Percentiles rank a stretch among this genome's conserved stretches.
Evolutionary conservation across 2,888 invertebrate genomes (phyloP).

Genomic region (Machimus rusticus): DNA sequence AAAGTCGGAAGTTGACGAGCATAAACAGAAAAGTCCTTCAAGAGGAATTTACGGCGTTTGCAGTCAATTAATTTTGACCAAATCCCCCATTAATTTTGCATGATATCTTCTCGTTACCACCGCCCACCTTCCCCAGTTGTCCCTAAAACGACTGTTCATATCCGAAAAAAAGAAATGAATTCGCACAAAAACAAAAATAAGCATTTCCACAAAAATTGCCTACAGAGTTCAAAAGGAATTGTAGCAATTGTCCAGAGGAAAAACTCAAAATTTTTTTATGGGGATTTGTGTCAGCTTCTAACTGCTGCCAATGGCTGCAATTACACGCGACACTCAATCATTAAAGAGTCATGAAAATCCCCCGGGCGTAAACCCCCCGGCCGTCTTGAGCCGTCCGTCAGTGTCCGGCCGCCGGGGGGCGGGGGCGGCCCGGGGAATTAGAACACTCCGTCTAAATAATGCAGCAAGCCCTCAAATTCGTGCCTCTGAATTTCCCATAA

Average conservation of each 20-base stretch:
- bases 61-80: neutral
- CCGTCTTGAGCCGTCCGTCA: neutral
- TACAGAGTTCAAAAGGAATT: neutral
- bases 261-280: neutral
- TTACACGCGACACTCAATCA: neutral
- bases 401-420: neutral
- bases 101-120: neutral
- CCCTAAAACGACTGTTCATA: neutral
- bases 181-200: neutral
- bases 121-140: neutral
- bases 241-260: neutral
- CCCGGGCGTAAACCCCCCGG: neutral
- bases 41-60: neutral
- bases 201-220: neutral
- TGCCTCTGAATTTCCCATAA: conserved; percentile 20
- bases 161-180: neutral
- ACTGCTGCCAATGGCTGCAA: neutral
- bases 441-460: neutral
- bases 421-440: neutral
- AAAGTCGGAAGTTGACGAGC: neutral
- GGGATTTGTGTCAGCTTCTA: neutral
- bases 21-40: neutral
- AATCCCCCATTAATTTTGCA: neutral
- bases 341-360: neutral
- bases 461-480: neutral